Percentiles rank a stretch among this genome's conserved stretches.
Conservation (phyloP, 2,113 vertebrate species). For the Mirza zaza region DNA sequence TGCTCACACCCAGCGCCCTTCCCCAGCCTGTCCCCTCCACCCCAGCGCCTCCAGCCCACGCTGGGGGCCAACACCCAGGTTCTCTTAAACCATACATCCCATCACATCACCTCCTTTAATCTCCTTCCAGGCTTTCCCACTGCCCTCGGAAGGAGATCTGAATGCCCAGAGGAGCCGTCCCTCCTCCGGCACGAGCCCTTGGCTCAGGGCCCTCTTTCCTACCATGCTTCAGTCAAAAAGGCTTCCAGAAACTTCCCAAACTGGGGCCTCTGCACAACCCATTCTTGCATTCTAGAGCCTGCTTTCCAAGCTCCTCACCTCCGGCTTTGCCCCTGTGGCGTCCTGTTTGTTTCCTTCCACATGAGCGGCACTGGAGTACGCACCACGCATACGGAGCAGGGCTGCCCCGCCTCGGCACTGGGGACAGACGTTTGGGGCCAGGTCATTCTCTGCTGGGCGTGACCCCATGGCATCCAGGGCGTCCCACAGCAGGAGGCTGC, state of each 20-base stretch:
- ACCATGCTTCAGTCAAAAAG: not conserved
- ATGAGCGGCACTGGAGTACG: fast-evolving
- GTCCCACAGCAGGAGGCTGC: not conserved
- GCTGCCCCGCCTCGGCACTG: not conserved
- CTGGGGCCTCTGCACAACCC: no score
- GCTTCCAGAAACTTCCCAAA: not conserved
- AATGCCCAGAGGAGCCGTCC: not conserved
- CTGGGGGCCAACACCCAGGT: not conserved
- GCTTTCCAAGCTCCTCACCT: not conserved
- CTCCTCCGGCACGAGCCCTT: not conserved
- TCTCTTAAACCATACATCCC: not conserved
- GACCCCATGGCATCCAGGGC: fast-evolving
- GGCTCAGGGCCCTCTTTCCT: not conserved
- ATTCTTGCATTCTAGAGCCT: fast-evolving
- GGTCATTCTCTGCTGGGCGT: no score
- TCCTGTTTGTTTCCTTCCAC: not conserved
- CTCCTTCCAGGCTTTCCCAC: not conserved
- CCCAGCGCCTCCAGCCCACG: not conserved
- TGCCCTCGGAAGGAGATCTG: not conserved
- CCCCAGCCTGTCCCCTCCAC: not conserved
- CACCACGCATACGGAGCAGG: fast-evolving
- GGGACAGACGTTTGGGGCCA: no score
- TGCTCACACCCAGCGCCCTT: no score
- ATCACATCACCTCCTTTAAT: no score
- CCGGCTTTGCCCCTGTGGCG: not conserved